Evolutionary conservation across 2,888 invertebrate species (phyloP).

Genomic region (Epiperipatus broadwayi): DNA sequence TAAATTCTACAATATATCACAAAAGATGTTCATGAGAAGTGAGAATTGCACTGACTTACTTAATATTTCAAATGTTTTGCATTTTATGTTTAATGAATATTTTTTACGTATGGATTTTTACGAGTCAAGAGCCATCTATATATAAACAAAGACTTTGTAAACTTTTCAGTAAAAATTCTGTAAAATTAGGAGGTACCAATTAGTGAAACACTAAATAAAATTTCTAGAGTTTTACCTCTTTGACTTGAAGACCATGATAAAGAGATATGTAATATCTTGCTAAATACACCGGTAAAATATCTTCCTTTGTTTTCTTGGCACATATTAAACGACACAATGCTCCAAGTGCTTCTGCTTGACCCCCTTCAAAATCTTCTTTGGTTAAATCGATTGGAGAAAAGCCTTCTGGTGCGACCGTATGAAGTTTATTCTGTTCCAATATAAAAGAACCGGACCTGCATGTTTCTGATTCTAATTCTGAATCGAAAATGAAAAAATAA

Average conservation of each 20-base stretch:
- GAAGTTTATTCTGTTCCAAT: not conserved
- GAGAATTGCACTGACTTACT: too few species aligned
- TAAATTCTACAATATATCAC: too few species aligned
- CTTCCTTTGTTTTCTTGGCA: constrained; percentile 81
- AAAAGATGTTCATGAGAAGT: too few species aligned
- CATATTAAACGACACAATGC: constrained; percentile 87
- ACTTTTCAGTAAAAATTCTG: too few species aligned
- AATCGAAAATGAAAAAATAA: too few species aligned
- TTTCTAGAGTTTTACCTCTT: constrained; percentile 33
- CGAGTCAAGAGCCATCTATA: too few species aligned
- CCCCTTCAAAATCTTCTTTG: constrained; percentile 33
- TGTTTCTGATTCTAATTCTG: too few species aligned
- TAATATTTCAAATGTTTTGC: too few species aligned
- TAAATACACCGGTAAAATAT: constrained; percentile 71
- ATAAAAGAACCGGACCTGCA: not conserved
- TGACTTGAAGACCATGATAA: constrained; percentile 58
- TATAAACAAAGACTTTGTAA: too few species aligned
- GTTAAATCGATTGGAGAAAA: constrained; percentile 19
- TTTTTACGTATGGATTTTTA: too few species aligned
- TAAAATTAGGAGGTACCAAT: too few species aligned
- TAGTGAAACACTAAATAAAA: not conserved
- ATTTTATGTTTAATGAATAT: too few species aligned
- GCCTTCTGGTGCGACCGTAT: constrained; percentile 11
- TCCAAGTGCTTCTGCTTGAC: constrained; percentile 84
- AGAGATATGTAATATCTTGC: constrained; percentile 81